Evolutionary conservation across 2,888 invertebrate genomes (phyloP).

Genomic region (Conops quadrifasciatus): DNA sequence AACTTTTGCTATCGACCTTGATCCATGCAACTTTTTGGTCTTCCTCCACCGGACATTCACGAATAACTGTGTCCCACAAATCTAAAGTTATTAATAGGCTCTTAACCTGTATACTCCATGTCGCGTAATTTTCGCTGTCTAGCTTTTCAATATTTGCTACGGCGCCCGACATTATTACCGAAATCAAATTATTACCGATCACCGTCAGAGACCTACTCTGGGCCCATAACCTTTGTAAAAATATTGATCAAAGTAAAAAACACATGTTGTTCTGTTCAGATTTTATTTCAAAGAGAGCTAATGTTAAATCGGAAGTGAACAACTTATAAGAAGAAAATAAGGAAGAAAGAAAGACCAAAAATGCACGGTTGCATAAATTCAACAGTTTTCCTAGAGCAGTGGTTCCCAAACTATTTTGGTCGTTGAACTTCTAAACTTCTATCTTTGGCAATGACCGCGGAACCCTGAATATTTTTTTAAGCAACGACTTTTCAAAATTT

Average conservation of each 20-base stretch:
- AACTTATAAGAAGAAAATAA: too few relatives aligned
- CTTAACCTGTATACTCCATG: background rate
- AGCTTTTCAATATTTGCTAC: constrained; percentile 3
- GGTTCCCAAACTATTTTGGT: constrained; percentile 22
- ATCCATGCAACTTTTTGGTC: background rate
- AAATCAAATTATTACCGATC: constrained; percentile 7
- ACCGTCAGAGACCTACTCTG: too few relatives aligned
- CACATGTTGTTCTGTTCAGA: too few relatives aligned
- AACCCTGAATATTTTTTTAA: constrained; percentile 26
- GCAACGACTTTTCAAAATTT: constrained; percentile 18
- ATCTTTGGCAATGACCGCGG: constrained; percentile 23
- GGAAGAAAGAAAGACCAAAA: too few relatives aligned
- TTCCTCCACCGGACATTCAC: background rate
- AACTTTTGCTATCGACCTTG: constrained; percentile 24
- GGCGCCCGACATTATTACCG: too few relatives aligned
- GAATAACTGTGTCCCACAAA: background rate
- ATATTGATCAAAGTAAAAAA: too few relatives aligned
- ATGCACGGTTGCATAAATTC: too few relatives aligned
- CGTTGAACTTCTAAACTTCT: background rate
- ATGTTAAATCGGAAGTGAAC: too few relatives aligned
- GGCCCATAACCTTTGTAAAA: too few relatives aligned
- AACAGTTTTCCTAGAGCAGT: background rate
- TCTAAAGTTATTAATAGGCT: background rate
- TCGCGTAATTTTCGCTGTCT: background rate
- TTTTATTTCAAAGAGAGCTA: too few relatives aligned